phyloP scores from a whole-genome alignment of 2,113 vertebrate species.

The Pachypanchax playfairii region DNA sequence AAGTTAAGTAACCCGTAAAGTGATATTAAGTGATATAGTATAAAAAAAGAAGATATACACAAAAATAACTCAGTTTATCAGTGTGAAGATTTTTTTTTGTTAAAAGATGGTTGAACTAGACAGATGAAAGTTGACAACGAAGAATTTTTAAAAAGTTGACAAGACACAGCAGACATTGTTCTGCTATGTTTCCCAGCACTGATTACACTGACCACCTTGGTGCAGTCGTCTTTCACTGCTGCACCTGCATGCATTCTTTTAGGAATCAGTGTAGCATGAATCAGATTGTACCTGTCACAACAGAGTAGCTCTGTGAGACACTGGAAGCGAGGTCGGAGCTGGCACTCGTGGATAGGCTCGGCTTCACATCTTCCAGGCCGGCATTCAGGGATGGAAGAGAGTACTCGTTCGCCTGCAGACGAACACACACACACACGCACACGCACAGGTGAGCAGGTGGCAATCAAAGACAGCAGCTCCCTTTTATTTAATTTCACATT shows the following conservation, averaged over 20 bases:
- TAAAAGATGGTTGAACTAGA: background rate
- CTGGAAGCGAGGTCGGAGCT: conserved; percentile 97
- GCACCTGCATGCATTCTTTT: conserved; percentile 43
- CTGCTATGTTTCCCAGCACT: conserved; percentile 11
- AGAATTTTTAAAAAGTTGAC: conserved; percentile 7
- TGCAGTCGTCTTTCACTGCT: conserved; percentile 45
- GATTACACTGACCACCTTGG: conserved; percentile 6
- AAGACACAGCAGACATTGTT: background rate
- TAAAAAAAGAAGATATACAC: no score
- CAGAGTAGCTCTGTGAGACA: conserved; percentile 98
- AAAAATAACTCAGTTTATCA: no score
- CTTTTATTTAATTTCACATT: conserved; percentile 40
- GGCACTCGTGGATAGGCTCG: conserved; percentile 94
- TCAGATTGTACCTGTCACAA: conserved; percentile 85
- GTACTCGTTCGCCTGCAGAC: conserved; percentile 94
- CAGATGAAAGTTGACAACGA: background rate
- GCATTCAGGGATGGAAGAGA: conserved; percentile 95
- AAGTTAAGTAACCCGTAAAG: no score
- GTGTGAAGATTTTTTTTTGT: background rate
- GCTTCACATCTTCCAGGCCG: conserved; percentile 98
- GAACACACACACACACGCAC: conserved; percentile 9
- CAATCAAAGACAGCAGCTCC: conserved; percentile 18
- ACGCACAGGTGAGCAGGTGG: conserved; percentile 11
- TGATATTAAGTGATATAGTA: no score
- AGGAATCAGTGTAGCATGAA: conserved; percentile 48